Conservation (phyloP, 2,797 vertebrate genomes). For the Chromis chromis region DNA sequence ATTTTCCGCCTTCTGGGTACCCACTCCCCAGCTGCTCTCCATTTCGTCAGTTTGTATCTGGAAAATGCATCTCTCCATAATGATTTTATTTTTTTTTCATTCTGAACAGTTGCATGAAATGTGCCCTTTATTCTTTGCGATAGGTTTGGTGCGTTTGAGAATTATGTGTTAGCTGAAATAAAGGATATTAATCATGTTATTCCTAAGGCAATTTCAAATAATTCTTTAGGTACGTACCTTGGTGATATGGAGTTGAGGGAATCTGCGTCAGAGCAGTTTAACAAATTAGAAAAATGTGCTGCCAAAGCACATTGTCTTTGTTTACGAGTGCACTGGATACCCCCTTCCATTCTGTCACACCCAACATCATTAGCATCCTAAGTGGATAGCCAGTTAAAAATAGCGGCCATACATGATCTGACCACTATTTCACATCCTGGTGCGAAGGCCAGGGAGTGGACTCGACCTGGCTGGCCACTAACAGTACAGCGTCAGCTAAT, state of each 20-base stretch:
- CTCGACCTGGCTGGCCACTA: conserved; percentile 57
- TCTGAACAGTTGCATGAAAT: not conserved
- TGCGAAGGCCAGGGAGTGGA: conserved; percentile 71
- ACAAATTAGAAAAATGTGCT: conserved; percentile 31
- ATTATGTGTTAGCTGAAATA: not conserved
- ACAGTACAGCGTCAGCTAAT: conserved; percentile 81
- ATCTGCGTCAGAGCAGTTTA: conserved; percentile 15
- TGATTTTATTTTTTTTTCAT: not conserved
- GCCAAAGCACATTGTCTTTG: conserved; percentile 53
- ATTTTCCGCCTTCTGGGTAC: conserved; percentile 23
- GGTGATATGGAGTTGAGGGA: conserved; percentile 30
- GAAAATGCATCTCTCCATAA: conserved; percentile 4
- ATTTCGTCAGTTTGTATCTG: conserved; percentile 29
- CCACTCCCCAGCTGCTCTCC: conserved; percentile 6
- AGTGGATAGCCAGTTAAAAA: conserved; percentile 67
- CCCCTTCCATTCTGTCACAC: conserved; percentile 53
- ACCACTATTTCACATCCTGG: conserved; percentile 75
- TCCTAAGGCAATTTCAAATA: conserved; percentile 18
- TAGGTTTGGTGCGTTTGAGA: not conserved
- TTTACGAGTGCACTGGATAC: conserved; percentile 56
- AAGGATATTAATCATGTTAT: conserved; percentile 15
- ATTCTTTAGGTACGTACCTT: conserved; percentile 8
- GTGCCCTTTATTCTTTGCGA: not conserved
- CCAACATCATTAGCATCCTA: conserved; percentile 47
- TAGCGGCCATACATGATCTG: conserved; percentile 53